A percentile compares a stretch with the other conserved stretches of the same genome.
phyloP scores from a whole-genome alignment of 2,888 invertebrate genomes.

The Cinara cedri region DNA sequence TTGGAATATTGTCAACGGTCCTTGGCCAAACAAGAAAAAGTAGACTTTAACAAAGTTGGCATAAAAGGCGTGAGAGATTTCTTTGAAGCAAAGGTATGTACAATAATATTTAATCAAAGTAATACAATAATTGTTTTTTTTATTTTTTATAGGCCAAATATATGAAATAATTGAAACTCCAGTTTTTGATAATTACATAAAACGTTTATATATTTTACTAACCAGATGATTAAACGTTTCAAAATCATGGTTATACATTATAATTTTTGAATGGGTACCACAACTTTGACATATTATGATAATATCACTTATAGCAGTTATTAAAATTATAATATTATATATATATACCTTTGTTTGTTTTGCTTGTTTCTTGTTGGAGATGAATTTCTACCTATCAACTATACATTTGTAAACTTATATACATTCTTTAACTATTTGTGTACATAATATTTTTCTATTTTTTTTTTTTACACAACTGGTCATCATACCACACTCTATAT shows the following conservation, averaged over 20 bases:
- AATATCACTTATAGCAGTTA: too few species aligned
- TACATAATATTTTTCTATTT: too few species aligned
- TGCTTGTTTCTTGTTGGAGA: too few species aligned
- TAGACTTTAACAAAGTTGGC: conserved; percentile 49
- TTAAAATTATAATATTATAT: too few species aligned
- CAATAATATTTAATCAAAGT: neutral
- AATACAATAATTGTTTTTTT: neutral
- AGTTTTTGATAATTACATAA: neutral
- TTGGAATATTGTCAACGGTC: conserved; percentile 43
- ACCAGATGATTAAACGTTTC: neutral
- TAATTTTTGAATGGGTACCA: neutral
- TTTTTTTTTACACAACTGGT: too few species aligned
- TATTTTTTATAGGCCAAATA: conserved; percentile 39
- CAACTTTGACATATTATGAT: too few species aligned
- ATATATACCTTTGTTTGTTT: too few species aligned
- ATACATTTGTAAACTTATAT: too few species aligned
- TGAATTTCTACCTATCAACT: too few species aligned
- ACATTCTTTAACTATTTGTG: too few species aligned
- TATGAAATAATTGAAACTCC: neutral
- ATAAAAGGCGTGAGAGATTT: conserved; percentile 47
- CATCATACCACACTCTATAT: too few species aligned
- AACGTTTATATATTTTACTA: neutral
- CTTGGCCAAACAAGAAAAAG: conserved; percentile 48
- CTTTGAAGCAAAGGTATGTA: conserved; percentile 40
- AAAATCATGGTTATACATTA: neutral